A percentile compares a stretch with the other conserved stretches of the same genome.
phyloP scores from a whole-genome alignment of 2,797 vertebrate genomes.

The Hemitrygon akajei region DNA sequence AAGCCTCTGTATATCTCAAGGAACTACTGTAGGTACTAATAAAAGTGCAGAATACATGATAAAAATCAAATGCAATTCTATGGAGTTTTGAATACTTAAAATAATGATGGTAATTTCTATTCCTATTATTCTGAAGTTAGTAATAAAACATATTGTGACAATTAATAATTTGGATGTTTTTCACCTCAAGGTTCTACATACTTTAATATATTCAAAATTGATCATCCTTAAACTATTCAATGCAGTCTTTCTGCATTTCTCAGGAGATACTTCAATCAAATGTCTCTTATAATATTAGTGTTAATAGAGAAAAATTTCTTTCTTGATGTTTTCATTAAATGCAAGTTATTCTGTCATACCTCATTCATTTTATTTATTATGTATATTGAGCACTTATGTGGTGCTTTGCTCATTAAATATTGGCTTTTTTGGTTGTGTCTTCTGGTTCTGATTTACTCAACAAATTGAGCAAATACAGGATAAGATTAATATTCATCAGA shows the following conservation, averaged over 20 bases:
- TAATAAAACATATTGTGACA: neutral
- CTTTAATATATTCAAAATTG: neutral
- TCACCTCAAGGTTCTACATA: neutral
- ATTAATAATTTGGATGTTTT: neutral
- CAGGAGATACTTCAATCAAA: neutral
- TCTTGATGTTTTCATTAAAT: conserved; percentile 1
- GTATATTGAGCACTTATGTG: neutral
- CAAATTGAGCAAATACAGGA: neutral
- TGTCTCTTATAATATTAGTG: neutral
- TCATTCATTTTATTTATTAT: neutral
- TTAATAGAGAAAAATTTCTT: neutral
- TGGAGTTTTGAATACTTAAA: neutral
- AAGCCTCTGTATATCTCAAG: neutral
- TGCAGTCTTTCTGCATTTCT: neutral
- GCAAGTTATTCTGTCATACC: neutral
- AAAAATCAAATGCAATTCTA: neutral
- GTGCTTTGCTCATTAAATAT: neutral
- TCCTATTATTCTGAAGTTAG: neutral
- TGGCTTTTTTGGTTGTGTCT: neutral
- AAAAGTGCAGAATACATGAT: neutral
- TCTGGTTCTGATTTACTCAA: neutral
- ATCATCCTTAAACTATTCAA: neutral
- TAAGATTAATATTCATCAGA: neutral
- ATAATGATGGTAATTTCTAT: neutral
- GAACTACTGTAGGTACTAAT: neutral